Base-by-base conservation (phyloP, 2,888 invertebrate species). In the Sphaeridia pumilis region DNA sequence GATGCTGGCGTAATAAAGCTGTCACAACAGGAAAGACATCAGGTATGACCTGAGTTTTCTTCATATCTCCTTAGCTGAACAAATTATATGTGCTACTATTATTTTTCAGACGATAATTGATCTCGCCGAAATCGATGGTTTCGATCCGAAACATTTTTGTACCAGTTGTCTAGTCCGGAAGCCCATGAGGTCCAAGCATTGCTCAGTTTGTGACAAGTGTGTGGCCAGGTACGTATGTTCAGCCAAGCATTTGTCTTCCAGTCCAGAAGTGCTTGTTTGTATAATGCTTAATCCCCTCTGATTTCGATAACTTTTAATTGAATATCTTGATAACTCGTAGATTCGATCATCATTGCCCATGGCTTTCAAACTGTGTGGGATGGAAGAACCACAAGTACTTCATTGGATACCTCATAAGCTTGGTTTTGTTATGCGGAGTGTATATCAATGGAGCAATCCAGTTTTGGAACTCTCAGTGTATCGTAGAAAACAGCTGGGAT, bases 301-400 rank as follows among this genome's bases (percentile, higher is more conserved):
- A n/a, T n/a, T n/a, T n/a, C n/a, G n/a, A n/a, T n/a, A n/a, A n/a
- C n/a, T 7, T 31, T 31, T 14, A 7, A 31, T 14, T 31, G 31
- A 31, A 10, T 14, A 7, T 14, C 14, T 14, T 31, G 14, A 31
- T 31, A 31, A 31, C 31, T 31, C 31, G 12, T 38, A 38, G 63
- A 69, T 94, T 95, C 74, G 95, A 97, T 76, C 95, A 97, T 75
- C 95, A 97, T 74, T 95, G 95, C 71, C 95, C 95, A 17, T 98
- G 97, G 97, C 88, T 98, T 57, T 89, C 86, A 67, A 98, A 98
- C 74, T 98, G 97, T 72, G 90, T 98, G 69, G 95, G 88, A 83
- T 71, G 69, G 76, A 83, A 83, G 67, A 90, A 90, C 73, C 95
- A 97, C 73, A 84, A 83, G 66, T 83, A 88, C 73, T 97, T 98